These are phyloP conservation scores for Acanthosoma haemorrhoidale DNA, from an alignment of 2,888 invertebrate species.

Conservation along the genomic window DNA sequence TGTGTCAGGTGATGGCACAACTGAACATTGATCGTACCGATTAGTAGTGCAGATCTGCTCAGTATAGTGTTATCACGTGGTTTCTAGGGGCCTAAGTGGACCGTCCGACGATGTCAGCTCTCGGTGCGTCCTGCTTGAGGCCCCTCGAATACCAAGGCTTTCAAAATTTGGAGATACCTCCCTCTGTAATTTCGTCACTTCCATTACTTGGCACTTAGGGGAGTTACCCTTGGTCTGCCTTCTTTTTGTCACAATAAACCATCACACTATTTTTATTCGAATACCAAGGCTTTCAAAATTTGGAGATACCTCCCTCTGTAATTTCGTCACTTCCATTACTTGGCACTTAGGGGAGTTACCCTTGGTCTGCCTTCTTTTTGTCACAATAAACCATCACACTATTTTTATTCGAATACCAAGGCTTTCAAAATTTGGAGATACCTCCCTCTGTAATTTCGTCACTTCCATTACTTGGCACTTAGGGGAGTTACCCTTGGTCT, in stretches of 20 bases:
- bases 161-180: slow-evolving; percentile 58
- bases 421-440: slow-evolving; percentile 58
- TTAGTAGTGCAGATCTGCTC: slow-evolving; percentile 56
- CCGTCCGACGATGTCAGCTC: slow-evolving; percentile 54
- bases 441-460: slow-evolving; percentile 48
- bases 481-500: slow-evolving; percentile 38
- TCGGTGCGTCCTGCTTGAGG: slow-evolving; percentile 52
- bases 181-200: slow-evolving; percentile 45
- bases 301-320: slow-evolving; percentile 53
- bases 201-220: slow-evolving; percentile 39
- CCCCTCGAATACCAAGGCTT: slow-evolving; percentile 60
- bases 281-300: slow-evolving; percentile 60
- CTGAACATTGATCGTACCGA: slow-evolving; percentile 32
- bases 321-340: slow-evolving; percentile 40
- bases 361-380: slow-evolving; percentile 40
- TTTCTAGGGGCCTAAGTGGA: slow-evolving; percentile 56
- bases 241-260: slow-evolving; percentile 37
- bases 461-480: slow-evolving; percentile 40
- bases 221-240: slow-evolving; percentile 40
- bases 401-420: slow-evolving; percentile 61
- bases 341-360: slow-evolving; percentile 39
- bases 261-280: no score
- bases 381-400: no score
- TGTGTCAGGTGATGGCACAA: slow-evolving; percentile 36
- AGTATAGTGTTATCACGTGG: slow-evolving; percentile 59